Base-by-base conservation (phyloP, 2,113 vertebrate species). In the Hippoglossus stenolepis region DNA sequence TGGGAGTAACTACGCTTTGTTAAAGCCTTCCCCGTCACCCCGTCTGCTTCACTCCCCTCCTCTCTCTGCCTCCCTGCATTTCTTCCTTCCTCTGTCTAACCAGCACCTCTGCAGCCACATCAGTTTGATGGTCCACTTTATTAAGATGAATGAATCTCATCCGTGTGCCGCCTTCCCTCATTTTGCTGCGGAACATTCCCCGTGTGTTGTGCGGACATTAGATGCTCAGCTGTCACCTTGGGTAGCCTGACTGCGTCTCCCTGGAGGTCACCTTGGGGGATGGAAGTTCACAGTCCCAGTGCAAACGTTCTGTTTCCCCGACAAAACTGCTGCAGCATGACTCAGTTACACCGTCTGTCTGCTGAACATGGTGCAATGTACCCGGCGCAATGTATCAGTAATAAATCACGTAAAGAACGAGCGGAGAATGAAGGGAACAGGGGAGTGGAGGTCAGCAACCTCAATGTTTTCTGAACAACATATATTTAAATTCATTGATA, bases 71-170 rank as follows among this genome's bases (percentile, higher is more conserved):
- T 87, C 67, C 51, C 17, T 17, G 53, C 65, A 67, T 84, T 60
- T 73, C 71, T 23, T 64, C 18, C 60, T 75, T 45, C 70, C 74
- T 65, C 65, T 73, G 75, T 90, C 79, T 86, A 87, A 87, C 86
- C 59, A 81, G 74, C 82, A 70, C 56, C 80, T 87, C 80, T 80
- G 84, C 83, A 80, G 80, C 79, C 80, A 79, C 83, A 88, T 84
- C 84, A 84, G 72, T 85, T 79, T 89, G 86, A 91, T 88, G 87
- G 78, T 82, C 80, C 82, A 71, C 86, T 91, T 91, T 89, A 93
- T 91, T 87, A 91, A 90, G 90, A 92, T 84, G 85, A 91, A 91
- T 93, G 86, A 80, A 83, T 86, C 80, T 69, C 68, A 66, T 85
- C 86, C 61, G 1, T 3, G 70, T 65, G 77, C 85, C 73, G 77